These are phyloP conservation scores for Neoniphon sammara DNA, from an alignment of 2,797 vertebrate species.

Conservation along the genomic window DNA sequence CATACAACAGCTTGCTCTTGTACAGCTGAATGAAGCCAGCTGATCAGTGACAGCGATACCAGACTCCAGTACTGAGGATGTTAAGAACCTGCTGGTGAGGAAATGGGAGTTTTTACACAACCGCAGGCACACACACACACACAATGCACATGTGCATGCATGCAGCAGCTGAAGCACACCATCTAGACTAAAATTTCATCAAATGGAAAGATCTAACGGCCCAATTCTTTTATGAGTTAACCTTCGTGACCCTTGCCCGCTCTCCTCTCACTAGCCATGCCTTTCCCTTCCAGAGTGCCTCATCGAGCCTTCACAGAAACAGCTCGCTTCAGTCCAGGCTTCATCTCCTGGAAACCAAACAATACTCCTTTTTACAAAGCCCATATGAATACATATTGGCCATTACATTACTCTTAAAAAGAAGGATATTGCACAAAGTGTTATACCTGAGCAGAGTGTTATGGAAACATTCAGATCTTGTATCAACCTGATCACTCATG, in stretches of 20 bases:
- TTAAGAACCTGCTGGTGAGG: neutral
- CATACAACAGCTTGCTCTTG: slow-evolving; percentile 26
- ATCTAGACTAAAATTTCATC: neutral
- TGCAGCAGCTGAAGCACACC: neutral
- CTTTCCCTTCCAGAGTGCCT: neutral
- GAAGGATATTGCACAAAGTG: neutral
- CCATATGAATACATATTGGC: neutral
- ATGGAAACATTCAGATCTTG: neutral
- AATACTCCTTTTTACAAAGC: slow-evolving; percentile 12
- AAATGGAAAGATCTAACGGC: neutral
- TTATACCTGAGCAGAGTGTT: neutral
- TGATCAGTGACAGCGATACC: slow-evolving; percentile 15
- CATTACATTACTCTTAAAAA: neutral
- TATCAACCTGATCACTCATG: too few relatives aligned
- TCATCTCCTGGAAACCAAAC: slow-evolving; percentile 13
- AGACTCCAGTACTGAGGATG: slow-evolving; percentile 2
- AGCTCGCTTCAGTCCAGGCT: slow-evolving; percentile 7
- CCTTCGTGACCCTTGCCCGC: too few relatives aligned
- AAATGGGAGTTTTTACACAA: neutral
- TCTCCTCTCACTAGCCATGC: neutral
- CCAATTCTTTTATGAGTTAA: neutral
- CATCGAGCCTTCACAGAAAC: slow-evolving; percentile 4
- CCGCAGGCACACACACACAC: neutral
- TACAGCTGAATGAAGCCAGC: slow-evolving; percentile 26
- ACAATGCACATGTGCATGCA: neutral